A percentile compares a stretch with the other conserved stretches of the same genome.
Conservation (phyloP, 2,113 vertebrate genomes). For the Takifugu flavidus region DNA sequence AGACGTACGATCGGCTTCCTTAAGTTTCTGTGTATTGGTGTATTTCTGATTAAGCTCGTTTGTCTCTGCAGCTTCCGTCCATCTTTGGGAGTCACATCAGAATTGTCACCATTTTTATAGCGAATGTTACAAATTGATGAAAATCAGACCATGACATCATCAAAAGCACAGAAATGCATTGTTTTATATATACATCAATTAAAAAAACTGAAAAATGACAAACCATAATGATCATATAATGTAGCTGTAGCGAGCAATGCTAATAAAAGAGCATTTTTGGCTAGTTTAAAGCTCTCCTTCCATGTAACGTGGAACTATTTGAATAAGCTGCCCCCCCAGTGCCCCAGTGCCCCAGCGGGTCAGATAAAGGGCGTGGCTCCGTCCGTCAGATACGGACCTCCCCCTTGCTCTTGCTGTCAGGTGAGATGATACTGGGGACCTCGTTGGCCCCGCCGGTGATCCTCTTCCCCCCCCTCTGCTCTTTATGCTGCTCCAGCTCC, state of each 20-base stretch:
- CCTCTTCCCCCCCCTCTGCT: conserved; percentile 53
- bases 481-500: conserved; percentile 73
- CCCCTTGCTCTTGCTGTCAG: conserved; percentile 58
- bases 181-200: neutral
- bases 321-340: conserved; percentile 39
- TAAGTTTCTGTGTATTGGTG: too few species aligned
- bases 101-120: too few species aligned
- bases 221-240: neutral
- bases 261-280: too few species aligned
- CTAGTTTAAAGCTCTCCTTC: neutral
- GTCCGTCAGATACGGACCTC: conserved; percentile 71
- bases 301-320: conserved; percentile 39
- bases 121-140: too few species aligned
- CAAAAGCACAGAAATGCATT: neutral
- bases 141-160: neutral
- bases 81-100: too few species aligned
- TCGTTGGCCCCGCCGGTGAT: conserved; percentile 22
- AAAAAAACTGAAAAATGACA: neutral
- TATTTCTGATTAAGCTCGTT: too few species aligned
- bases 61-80: too few species aligned
- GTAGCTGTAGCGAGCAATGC: too few species aligned
- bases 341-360: conserved; percentile 10
- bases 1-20: too few species aligned
- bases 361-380: neutral
- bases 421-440: conserved; percentile 11